Evolutionary conservation across 1,140 invertebrate genomes (phyloP).

Genomic region (Colletes gigas): DNA sequence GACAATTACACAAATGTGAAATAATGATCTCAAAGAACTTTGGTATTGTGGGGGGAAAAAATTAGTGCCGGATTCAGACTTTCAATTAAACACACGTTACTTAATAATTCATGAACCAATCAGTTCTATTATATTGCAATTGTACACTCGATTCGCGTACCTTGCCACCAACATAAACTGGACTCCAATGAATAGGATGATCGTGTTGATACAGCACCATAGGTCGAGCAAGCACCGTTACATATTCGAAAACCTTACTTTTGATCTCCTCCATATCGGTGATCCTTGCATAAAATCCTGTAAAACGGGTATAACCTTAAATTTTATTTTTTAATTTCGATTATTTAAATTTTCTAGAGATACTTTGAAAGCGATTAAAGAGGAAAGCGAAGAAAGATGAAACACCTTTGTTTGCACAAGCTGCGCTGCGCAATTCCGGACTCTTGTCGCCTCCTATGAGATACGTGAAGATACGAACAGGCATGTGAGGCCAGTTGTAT

Average conservation of each 20-base stretch:
- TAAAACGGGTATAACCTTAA: background rate
- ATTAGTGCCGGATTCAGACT: too few relatives aligned
- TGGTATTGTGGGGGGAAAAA: too few relatives aligned
- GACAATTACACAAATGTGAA: too few relatives aligned
- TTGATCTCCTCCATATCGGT: conserved; percentile 91
- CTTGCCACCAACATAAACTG: conserved; percentile 92
- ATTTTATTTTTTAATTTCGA: too few relatives aligned
- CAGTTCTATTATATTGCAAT: too few relatives aligned
- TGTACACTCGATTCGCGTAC: conserved; percentile 80
- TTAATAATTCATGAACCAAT: too few relatives aligned
- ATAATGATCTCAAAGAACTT: too few relatives aligned
- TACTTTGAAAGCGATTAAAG: background rate
- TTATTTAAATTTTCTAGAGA: too few relatives aligned
- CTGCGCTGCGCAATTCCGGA: conserved; percentile 94
- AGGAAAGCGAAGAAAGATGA: too few relatives aligned
- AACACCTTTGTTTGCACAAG: conserved; percentile 96
- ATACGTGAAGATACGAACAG: conserved; percentile 98
- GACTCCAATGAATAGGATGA: conserved; percentile 95
- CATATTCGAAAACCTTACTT: conserved; percentile 94
- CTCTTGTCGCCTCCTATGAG: conserved; percentile 95
- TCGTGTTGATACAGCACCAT: conserved; percentile 94
- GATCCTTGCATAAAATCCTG: conserved; percentile 93
- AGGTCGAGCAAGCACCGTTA: conserved; percentile 94
- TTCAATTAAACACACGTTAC: too few relatives aligned
- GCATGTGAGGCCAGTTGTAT: conserved; percentile 95